phyloP scores from a whole-genome alignment of 2,113 vertebrate species.

The Syrrhaptes paradoxus region DNA sequence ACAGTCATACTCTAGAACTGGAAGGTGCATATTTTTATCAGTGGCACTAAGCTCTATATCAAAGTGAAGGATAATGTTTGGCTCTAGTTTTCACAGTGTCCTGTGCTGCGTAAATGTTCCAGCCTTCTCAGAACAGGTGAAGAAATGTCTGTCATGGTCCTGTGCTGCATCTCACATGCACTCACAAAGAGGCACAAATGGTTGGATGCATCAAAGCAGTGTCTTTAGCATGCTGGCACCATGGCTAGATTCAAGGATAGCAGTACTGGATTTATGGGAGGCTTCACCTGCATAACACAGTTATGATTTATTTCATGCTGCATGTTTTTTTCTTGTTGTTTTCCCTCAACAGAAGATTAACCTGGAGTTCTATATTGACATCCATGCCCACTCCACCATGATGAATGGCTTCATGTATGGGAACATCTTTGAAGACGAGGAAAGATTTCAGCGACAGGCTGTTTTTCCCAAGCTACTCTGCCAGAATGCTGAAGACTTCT shows the following conservation, averaged over 20 bases:
- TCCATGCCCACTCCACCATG: slow-evolving; percentile 99
- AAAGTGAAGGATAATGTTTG: neutral
- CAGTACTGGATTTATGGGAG: neutral
- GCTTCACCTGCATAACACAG: neutral
- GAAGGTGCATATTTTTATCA: neutral
- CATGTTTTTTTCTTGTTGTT: neutral
- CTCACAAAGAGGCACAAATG: neutral
- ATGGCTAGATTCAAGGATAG: neutral
- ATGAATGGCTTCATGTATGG: slow-evolving; percentile 99
- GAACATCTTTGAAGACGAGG: slow-evolving; percentile 96
- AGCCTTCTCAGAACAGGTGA: neutral
- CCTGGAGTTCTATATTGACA: slow-evolving; percentile 98
- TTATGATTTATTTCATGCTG: slow-evolving; percentile 16
- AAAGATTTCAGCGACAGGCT: slow-evolving; percentile 92
- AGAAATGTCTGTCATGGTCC: neutral
- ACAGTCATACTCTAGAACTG: neutral
- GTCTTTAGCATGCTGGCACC: neutral
- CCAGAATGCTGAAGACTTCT: slow-evolving; percentile 95
- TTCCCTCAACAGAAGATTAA: slow-evolving; percentile 85
- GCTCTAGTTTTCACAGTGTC: neutral
- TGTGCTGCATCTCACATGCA: neutral
- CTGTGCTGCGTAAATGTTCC: neutral
- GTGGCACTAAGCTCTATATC: neutral
- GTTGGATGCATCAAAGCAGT: neutral
- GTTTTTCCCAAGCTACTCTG: slow-evolving; percentile 94